Evolutionary conservation across 2,113 vertebrate species (phyloP).

Genomic region (Gnathonemus echidnorhynchus): DNA sequence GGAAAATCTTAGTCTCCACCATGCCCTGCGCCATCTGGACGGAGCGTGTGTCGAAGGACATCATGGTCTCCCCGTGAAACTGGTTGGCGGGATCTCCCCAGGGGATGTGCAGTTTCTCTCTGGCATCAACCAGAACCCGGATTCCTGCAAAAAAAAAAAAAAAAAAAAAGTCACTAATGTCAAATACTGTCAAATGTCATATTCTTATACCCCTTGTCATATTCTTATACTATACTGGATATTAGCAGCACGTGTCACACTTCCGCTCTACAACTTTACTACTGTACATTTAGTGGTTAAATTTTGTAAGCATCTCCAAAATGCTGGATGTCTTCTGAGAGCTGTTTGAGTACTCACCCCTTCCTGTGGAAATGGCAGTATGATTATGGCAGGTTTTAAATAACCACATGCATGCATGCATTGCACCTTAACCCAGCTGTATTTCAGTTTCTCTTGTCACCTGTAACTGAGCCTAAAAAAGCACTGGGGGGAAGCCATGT

Average conservation of each 20-base stretch:
- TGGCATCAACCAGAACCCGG: slow-evolving; percentile 88
- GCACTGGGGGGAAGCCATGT: neutral
- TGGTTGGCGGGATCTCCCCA: slow-evolving; percentile 86
- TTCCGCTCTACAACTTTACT: neutral
- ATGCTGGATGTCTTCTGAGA: neutral
- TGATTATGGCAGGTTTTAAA: neutral
- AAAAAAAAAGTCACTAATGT: neutral
- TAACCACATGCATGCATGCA: neutral
- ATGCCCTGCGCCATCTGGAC: slow-evolving; percentile 70
- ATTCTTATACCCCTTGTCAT: neutral
- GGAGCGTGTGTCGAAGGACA: slow-evolving; percentile 86
- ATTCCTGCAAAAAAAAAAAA: slow-evolving; percentile 60
- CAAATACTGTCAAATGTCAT: neutral
- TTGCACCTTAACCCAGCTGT: neutral
- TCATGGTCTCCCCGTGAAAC: slow-evolving; percentile 71
- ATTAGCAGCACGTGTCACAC: neutral
- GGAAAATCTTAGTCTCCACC: slow-evolving; percentile 76
- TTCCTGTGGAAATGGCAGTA: neutral
- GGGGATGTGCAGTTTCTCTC: slow-evolving; percentile 94
- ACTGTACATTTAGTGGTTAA: neutral
- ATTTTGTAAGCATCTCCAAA: neutral
- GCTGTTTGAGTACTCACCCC: neutral
- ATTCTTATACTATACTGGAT: neutral
- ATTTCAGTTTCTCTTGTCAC: neutral
- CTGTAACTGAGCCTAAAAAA: neutral